Conservation (phyloP, 1,140 invertebrate species). For the Lysiphlebus fabarum region DNA sequence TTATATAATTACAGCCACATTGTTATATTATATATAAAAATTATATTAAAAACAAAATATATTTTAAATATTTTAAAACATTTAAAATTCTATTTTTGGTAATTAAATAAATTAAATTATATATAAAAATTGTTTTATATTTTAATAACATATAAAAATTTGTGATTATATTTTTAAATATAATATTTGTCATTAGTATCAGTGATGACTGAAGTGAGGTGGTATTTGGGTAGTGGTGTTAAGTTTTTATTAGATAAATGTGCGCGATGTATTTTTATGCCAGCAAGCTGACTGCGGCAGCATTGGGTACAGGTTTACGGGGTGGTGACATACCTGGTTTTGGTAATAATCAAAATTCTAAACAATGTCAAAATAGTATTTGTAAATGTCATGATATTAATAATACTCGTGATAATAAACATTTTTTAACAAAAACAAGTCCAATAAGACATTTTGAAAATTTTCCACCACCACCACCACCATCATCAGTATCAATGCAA, state of each 20-base stretch:
- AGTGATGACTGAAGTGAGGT: slow-evolving; percentile 55
- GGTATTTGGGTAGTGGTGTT: slow-evolving; percentile 50
- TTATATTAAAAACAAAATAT: no score
- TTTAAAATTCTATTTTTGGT: no score
- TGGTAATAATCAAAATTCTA: no score
- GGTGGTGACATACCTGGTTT: slow-evolving; percentile 24
- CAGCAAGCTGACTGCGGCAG: slow-evolving; percentile 56
- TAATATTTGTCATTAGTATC: slow-evolving; percentile 40
- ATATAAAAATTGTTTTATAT: no score
- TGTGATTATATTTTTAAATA: neutral
- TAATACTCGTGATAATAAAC: slow-evolving; percentile 29
- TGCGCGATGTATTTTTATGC: slow-evolving; percentile 57
- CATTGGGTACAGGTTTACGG: slow-evolving; percentile 47
- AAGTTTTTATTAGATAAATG: slow-evolving; percentile 53
- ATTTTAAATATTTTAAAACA: no score
- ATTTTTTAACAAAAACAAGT: slow-evolving; percentile 12
- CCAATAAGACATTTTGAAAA: slow-evolving; percentile 15
- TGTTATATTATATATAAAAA: no score
- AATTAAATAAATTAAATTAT: no score
- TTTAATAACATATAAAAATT: no score
- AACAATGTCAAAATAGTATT: slow-evolving; percentile 23
- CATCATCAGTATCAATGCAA: slow-evolving; percentile 19
- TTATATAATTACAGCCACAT: no score
- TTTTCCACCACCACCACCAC: slow-evolving; percentile 23
- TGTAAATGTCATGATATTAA: slow-evolving; percentile 46